phyloP scores from a whole-genome alignment of 2,888 invertebrate genomes.

The Apamea epomidion region DNA sequence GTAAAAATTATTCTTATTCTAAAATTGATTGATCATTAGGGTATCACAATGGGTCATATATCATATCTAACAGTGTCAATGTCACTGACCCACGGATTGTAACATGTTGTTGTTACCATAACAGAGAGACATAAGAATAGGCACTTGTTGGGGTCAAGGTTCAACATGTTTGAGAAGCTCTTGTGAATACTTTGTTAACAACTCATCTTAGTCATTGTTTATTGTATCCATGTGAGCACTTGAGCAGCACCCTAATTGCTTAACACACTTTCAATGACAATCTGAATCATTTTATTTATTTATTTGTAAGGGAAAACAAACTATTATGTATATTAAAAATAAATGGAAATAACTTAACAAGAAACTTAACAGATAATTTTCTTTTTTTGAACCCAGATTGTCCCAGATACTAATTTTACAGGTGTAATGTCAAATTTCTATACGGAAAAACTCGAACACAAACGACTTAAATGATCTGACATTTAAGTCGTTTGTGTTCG shows the following conservation, averaged over 20 bases:
- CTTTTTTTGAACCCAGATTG: no score
- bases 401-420: no score
- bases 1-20: conserved; percentile 50
- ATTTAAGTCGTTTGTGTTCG: no score
- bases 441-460: no score
- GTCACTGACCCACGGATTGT: conserved; percentile 69
- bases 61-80: conserved; percentile 73
- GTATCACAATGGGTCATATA: conserved; percentile 63
- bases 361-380: no score
- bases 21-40: conserved; percentile 62
- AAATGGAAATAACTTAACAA: no score
- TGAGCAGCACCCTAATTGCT: background rate
- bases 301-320: no score
- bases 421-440: no score
- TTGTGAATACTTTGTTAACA: conserved; percentile 8
- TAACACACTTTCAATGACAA: no score
- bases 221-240: background rate
- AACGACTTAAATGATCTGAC: no score
- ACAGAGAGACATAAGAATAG: conserved; percentile 40
- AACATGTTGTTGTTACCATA: conserved; percentile 51
- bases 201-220: conserved; percentile 6
- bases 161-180: conserved; percentile 21
- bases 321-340: no score
- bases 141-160: conserved; percentile 53
- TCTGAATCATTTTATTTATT: no score